Evolutionary conservation across 2,888 invertebrate genomes (phyloP), one percentile per base, ranked within the genome.

Genomic region (Charanyca ferruginea): DNA sequence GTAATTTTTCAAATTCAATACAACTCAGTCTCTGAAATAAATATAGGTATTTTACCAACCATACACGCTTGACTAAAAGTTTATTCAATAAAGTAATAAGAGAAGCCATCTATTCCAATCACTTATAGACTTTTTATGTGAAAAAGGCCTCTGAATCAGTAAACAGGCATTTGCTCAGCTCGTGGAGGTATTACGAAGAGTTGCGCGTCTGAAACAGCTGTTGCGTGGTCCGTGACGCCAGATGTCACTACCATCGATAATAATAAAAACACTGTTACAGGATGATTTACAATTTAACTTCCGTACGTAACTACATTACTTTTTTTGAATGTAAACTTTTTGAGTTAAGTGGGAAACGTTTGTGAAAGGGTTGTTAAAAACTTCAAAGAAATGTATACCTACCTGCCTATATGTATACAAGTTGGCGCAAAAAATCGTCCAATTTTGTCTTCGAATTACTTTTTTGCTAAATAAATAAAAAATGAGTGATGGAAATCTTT

Each of bases 131-230:
- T 84, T 87, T 89, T 89, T 83, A 80, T 81, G 81, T 70, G 78
- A 80, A 83, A 85, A 86, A 83, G 78, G 82, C 85, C 83, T 77
- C 85, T 86, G 89, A 90, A 91, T 90, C 82, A 76, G 83, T 89
- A 89, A 89, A 87, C 84, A 87, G 88, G 81, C 84, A 83, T 87
- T 86, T 83, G 80, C 60, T 73, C 73, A 82, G 64, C 58, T 73
- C 76, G 83, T 79, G 76, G 73, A 68, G 69, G 75, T 80, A 84
- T 81, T 85, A 85, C 82, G 80, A 74, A 84, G 83, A 86, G 83
- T 85, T 80, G 81, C 65, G 64, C 81, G 76, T 81, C 76, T 64
- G 67, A 55, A 61, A 65, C 90, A 89, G 83, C 86, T 89, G 89
- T 83, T 85, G 79, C 83, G 62, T 68, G 73, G 74, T 83, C 70